phyloP scores from a whole-genome alignment of 1,140 invertebrate species.

The Eciton burchellii region DNA sequence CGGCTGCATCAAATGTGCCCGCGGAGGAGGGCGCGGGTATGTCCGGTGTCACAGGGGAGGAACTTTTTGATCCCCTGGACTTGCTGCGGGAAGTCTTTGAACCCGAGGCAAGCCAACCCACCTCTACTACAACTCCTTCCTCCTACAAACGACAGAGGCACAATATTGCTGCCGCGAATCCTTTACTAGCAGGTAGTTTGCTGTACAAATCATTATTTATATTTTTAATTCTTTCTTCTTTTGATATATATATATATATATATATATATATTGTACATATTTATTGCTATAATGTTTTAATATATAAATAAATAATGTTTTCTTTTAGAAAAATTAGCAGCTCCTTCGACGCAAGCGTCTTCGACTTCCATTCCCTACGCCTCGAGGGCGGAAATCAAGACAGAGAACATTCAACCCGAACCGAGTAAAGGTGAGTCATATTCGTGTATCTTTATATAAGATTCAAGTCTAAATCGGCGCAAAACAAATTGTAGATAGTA shows the following conservation, averaged over 20 bases:
- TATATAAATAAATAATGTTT: too few species aligned
- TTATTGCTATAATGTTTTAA: background rate
- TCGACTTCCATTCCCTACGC: constrained; percentile 81
- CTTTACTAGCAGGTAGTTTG: constrained; percentile 89
- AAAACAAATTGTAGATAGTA: too few species aligned
- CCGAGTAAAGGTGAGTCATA: constrained; percentile 83
- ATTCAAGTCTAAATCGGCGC: too few species aligned
- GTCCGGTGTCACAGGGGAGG: constrained; percentile 78
- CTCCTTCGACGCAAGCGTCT: constrained; percentile 82
- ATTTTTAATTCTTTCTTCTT: constrained; percentile 33
- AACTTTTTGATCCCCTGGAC: constrained; percentile 84
- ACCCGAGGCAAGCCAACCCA: constrained; percentile 83
- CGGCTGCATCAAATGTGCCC: constrained; percentile 77
- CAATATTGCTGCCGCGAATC: constrained; percentile 93
- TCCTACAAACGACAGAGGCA: constrained; percentile 89
- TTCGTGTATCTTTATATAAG: background rate
- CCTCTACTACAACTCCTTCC: constrained; percentile 82
- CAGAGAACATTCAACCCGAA: constrained; percentile 83
- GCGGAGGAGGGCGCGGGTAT: constrained; percentile 76
- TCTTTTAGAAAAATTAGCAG: constrained; percentile 86
- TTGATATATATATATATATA: too few species aligned
- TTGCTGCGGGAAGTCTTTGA: constrained; percentile 84
- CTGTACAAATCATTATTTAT: background rate
- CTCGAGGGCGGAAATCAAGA: constrained; percentile 84
- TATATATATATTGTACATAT: too few species aligned